These are phyloP conservation scores for Poecilia wingei DNA, from an alignment of 2,797 vertebrate genomes.

Conservation along the genomic window DNA sequence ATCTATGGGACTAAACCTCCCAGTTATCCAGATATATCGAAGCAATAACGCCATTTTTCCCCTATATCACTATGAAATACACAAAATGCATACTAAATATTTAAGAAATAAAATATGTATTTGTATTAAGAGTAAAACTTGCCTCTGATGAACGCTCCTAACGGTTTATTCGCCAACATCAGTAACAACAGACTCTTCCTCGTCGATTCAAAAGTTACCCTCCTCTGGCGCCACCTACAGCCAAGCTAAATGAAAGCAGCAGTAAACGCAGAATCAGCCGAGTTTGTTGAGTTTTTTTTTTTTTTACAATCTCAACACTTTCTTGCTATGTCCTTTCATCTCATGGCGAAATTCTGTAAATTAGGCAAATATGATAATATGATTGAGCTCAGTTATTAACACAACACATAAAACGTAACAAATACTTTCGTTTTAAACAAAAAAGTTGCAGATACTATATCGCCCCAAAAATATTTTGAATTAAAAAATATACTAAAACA, in stretches of 20 bases:
- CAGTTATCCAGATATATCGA: neutral
- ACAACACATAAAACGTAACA: neutral
- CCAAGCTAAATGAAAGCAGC: neutral
- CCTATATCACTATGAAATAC: conserved; percentile 22
- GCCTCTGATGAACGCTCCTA: neutral
- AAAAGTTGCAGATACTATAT: neutral
- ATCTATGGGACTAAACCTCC: neutral
- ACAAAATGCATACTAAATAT: conserved; percentile 26
- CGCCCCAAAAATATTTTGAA: neutral
- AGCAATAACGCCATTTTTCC: conserved; percentile 17
- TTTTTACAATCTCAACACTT: neutral
- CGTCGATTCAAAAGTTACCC: conserved; percentile 14
- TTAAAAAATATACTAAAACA: neutral
- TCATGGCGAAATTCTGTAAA: neutral
- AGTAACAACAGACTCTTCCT: conserved; percentile 46
- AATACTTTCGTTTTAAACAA: neutral
- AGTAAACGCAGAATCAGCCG: neutral
- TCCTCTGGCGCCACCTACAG: conserved; percentile 44
- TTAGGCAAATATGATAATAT: neutral
- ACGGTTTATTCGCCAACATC: neutral
- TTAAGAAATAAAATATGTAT: neutral
- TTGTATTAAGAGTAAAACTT: fast-evolving
- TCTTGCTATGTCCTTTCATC: neutral
- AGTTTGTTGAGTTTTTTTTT: neutral
- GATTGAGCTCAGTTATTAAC: neutral